Evolutionary conservation across 2,888 invertebrate genomes (phyloP).

Genomic region (Orthosia incerta): DNA sequence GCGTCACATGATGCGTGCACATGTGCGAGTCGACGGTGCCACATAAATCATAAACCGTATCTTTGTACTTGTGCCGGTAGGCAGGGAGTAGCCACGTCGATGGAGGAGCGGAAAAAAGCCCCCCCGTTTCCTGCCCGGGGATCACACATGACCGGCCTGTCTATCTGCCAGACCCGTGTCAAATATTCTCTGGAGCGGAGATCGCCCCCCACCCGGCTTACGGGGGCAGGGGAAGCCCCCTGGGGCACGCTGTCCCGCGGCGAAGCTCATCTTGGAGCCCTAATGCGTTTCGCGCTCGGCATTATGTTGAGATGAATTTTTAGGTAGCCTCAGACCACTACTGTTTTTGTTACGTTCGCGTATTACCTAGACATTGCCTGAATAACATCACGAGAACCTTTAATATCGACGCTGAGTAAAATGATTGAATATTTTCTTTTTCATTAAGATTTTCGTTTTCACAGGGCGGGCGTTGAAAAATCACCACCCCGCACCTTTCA

Average conservation of each 20-base stretch:
- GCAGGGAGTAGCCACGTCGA: constrained; percentile 86
- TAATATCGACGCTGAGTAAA: constrained; percentile 70
- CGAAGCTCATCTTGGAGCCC: constrained; percentile 90
- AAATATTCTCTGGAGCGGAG: constrained; percentile 91
- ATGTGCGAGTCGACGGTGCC: constrained; percentile 84
- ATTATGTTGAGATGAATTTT: constrained; percentile 88
- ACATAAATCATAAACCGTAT: constrained; percentile 89
- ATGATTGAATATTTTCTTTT: constrained; percentile 87
- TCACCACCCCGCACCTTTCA: constrained; percentile 89
- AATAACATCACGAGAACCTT: constrained; percentile 37
- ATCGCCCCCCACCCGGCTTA: constrained; percentile 83
- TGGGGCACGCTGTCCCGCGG: constrained; percentile 90
- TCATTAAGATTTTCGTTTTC: constrained; percentile 88
- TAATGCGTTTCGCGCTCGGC: constrained; percentile 88
- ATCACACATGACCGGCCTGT: constrained; percentile 91
- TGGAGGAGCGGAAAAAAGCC: constrained; percentile 89
- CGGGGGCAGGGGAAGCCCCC: constrained; percentile 84
- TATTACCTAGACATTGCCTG: constrained; percentile 21
- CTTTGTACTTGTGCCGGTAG: constrained; percentile 83
- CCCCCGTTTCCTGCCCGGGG: constrained; percentile 89
- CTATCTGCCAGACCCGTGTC: constrained; percentile 91
- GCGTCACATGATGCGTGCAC: constrained; percentile 85
- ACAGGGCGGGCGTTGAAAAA: constrained; percentile 85
- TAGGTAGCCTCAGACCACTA: constrained; percentile 77
- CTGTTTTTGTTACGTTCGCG: constrained; percentile 67